These are phyloP conservation scores for Lucilia sericata DNA, from an alignment of 1,140 invertebrate genomes.

Conservation along the genomic window DNA sequence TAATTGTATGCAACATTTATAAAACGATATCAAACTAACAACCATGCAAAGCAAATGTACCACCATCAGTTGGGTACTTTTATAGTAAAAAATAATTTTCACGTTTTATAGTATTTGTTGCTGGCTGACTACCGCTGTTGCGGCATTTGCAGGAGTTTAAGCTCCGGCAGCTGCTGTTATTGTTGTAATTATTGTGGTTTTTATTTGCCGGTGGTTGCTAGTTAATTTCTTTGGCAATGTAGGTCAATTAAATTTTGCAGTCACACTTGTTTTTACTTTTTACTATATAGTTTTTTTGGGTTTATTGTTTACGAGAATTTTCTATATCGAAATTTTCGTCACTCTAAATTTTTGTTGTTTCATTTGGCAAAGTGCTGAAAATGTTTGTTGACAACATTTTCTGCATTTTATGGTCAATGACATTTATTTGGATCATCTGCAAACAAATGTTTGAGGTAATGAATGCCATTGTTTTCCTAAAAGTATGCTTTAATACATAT, in stretches of 20 bases:
- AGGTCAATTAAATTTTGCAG: conserved; percentile 12
- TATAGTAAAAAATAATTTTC: no score
- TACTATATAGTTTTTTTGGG: background rate
- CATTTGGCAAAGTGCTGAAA: background rate
- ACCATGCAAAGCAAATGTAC: no score
- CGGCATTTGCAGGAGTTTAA: background rate
- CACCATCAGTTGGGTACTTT: no score
- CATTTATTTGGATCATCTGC: background rate
- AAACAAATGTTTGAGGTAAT: background rate
- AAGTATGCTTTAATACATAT: no score
- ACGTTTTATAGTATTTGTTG: no score
- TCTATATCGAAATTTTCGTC: background rate
- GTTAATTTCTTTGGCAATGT: conserved; percentile 3
- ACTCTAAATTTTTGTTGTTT: no score
- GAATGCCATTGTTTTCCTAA: background rate
- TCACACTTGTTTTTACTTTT: background rate
- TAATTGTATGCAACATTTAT: conserved; percentile 11
- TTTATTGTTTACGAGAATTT: background rate
- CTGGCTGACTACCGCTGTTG: background rate
- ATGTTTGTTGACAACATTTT: background rate
- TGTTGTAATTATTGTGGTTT: background rate
- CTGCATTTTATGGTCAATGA: conserved; percentile 1
- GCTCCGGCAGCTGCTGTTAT: background rate
- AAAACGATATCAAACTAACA: background rate
- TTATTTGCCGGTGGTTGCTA: background rate